phyloP scores from a whole-genome alignment of 2,113 vertebrate species.

The Sinocyclocheilus rhinocerous region DNA sequence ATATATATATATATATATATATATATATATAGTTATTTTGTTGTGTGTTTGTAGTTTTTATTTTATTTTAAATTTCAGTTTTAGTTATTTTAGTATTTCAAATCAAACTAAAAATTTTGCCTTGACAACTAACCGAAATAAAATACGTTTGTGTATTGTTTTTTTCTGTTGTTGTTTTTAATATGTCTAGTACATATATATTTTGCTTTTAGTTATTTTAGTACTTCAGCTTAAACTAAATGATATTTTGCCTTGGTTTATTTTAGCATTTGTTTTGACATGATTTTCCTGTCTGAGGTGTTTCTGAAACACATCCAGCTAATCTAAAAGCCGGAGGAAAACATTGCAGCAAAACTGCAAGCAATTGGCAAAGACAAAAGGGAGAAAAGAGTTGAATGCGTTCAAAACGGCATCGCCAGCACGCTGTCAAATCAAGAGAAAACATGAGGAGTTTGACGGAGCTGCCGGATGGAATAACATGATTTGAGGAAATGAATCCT shows the following conservation, averaged over 20 bases:
- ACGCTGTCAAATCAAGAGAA: neutral
- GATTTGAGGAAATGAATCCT: slow-evolving; percentile 10
- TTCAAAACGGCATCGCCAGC: slow-evolving; percentile 5
- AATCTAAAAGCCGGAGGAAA: neutral
- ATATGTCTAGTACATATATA: too few relatives aligned
- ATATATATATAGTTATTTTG: too few relatives aligned
- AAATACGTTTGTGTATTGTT: too few relatives aligned
- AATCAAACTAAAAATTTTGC: too few relatives aligned
- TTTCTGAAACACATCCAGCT: slow-evolving; percentile 5
- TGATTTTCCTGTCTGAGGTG: neutral
- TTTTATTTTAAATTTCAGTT: too few relatives aligned
- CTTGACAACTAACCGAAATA: too few relatives aligned
- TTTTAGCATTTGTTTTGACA: slow-evolving; percentile 12
- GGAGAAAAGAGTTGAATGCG: neutral
- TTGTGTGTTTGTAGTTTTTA: too few relatives aligned
- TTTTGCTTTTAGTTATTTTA: neutral
- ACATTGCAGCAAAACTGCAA: neutral
- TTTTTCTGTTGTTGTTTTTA: too few relatives aligned
- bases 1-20: too few relatives aligned
- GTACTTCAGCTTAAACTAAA: neutral
- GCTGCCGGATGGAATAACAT: neutral
- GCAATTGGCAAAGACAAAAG: neutral
- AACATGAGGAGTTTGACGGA: neutral
- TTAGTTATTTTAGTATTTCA: too few relatives aligned
- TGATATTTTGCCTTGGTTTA: neutral